Evolutionary conservation across 2,888 invertebrate genomes (phyloP), one percentile per base, ranked within the genome.

Genomic region (Drepana falcataria): DNA sequence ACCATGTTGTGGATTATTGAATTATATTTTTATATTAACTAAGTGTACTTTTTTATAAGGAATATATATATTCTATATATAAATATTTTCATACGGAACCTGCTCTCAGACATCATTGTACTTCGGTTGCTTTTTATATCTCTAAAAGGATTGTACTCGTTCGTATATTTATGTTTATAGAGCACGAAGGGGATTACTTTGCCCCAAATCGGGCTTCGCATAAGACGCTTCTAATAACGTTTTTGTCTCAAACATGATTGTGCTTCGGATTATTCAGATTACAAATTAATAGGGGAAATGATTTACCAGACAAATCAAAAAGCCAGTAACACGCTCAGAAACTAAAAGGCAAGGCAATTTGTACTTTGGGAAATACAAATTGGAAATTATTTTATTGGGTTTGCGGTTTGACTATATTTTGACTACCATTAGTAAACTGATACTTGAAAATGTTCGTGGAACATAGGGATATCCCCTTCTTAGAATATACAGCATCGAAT

Each of bases 251-350:
- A 70, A 64, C 75, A 75, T 79, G 69, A 83, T 82, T 79, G 78
- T 74, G 68, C 76, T 66, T 61, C 54, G 75, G 85, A 85, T 85
- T 72, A 86, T 85, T 83, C 82, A 75, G 79, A 82, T 84, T 81
- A 79, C 63, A 68, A 68, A 78, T 78, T 78, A 81, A 81, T 81
- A 73, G 63, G 59, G 64, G 65, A 65, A 63, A 58, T 65, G 57
- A 59, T 60, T 61, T 53, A 44, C 54, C 52, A 52, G 51, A 53
- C 55, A 61, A 60, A 58, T 67, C 63, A 62, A 61, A 69, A 67
- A 66, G 59, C 58, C 64, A 63, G 64, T 44, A 6, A 44, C 44
- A 40, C 37, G 49, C 33, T 34, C 53, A 44, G 51, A 60, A 58
- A 48, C 51, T 53, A 55, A 58, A 59, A 61, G 54, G 41, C 58